Evolutionary conservation across 2,113 vertebrate species (phyloP), one percentile per base, ranked within the genome.

Genomic region (Thamnophis sirtalis): DNA sequence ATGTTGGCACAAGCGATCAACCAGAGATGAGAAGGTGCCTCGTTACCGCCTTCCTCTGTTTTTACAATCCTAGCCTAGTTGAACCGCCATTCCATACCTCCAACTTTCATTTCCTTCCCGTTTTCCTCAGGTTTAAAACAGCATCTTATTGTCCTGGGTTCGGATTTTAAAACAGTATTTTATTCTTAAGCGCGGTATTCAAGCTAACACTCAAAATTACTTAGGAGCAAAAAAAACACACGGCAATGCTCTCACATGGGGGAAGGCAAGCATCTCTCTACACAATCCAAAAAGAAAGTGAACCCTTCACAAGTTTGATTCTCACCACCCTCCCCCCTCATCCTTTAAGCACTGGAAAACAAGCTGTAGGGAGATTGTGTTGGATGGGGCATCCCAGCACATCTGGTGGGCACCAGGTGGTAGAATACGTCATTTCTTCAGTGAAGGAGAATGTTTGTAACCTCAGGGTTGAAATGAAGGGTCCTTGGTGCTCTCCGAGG

Each of bases 311-410:
- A 63, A 4, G 28, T n/a, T 68, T n/a, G 60, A n/a, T 43, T 43
- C 28, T 10, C 3, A 0, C 5, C 4, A 2, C 13, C 15, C 3
- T 1, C 33, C 15, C 33, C 15, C 2, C 2, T 38, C 68, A 21
- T 80, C 68, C 33, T n/a, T 86, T 86, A 7, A 15, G 0, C 22
- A 26, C 22, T 13, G 48, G 33, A 80, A 80, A 38, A 80, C 3
- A 38, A 80, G 2, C 2, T 8, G 6, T 19, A 80, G n/a, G 33
- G 11, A 80, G 15, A 19, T 80, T 38, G 8, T 38, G 68, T 38
- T 1, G 33, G 68, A 15, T 38, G 15, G 33, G 17, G 17, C 28
- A n/a, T 68, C 11, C 63, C 28, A 33, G 68, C n/a, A 38, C 15
- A 38, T 80, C n/a, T 38, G n/a, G 6, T 1, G 33, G 15, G 68